Evolutionary conservation across 1,140 invertebrate species (phyloP), one percentile per base, ranked within the genome.

Genomic region (Zaprionus inermis): DNA sequence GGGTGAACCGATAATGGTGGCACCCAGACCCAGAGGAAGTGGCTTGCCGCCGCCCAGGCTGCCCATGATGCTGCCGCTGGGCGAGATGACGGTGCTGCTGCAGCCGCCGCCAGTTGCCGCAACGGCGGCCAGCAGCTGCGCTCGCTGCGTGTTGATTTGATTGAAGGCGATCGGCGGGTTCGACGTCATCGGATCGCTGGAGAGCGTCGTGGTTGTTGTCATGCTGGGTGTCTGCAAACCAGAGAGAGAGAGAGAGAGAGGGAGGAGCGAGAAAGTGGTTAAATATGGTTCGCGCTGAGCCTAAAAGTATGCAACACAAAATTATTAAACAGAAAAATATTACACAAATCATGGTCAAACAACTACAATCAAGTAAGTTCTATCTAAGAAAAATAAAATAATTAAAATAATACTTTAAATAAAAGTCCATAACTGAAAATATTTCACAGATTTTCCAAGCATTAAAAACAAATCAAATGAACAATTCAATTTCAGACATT

Each of bases 21-120:
- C 81, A 28, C 78, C 84, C 71, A 85, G 22, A 32, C 79, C 81
- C 41, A 85, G 44, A 4, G 69, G n/a, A 20, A 67, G 57, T 5
- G 72, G 60, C 44, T 71, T 72, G 3, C 67, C 46, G 12, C 76
- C 73, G 5, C 74, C 77, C 30, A 79, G 46, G 44, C 76, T 71
- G 59, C 85, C 79, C 66, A 81, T 70, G 9, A 89, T 85, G 46
- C 79, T 86, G 85, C 76, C 81, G 67, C 72, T 90, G 61, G 85
- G 78, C 61, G 85, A 91, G 41, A 90, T 90, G 34, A 90, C 86
- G 44, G 81, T 81, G 63, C 81, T 90, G 85, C 85, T 90, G 78
- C 84, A 90, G 3, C 80, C 85, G 3, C 84, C 84, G 5, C 84
- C 84, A 7, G 72, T 78, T 3, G 81, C 84, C 3, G 81, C 85